Conservation (phyloP, 2,113 vertebrate species). For the Leiothrix lutea region DNA sequence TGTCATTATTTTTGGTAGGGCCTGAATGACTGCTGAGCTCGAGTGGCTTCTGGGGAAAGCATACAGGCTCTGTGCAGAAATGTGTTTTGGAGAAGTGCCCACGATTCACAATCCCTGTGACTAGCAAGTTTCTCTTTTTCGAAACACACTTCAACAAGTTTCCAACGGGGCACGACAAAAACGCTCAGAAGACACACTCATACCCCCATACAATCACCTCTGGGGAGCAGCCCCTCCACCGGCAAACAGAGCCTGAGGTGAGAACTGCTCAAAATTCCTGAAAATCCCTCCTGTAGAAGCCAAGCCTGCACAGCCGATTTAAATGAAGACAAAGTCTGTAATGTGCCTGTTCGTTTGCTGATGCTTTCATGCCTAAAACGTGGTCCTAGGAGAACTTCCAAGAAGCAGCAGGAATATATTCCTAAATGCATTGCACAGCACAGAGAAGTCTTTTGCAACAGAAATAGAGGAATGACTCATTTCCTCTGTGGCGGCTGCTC, state of each 20-base stretch:
- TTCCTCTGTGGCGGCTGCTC: slow-evolving; percentile 59
- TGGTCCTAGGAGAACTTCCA: background rate
- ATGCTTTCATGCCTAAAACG: background rate
- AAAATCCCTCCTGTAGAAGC: background rate
- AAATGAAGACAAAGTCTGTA: background rate
- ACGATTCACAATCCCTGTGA: background rate
- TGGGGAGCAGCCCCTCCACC: background rate
- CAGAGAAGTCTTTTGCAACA: slow-evolving; percentile 2
- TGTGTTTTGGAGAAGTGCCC: background rate
- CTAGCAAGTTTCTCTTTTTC: background rate
- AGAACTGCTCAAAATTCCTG: background rate
- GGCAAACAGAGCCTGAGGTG: background rate
- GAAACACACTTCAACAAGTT: background rate
- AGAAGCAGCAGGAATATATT: background rate
- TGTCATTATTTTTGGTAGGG: background rate
- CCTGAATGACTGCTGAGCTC: background rate
- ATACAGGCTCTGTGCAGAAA: background rate
- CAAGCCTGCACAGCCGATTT: background rate
- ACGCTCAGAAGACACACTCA: background rate
- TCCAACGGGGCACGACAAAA: background rate
- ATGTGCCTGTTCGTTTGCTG: background rate
- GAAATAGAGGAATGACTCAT: slow-evolving; percentile 64
- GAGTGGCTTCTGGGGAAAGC: background rate
- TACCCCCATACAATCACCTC: background rate
- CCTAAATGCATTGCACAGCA: background rate